Evolutionary conservation across 2,888 invertebrate genomes (phyloP).

Genomic region (Parnassius apollo): DNA sequence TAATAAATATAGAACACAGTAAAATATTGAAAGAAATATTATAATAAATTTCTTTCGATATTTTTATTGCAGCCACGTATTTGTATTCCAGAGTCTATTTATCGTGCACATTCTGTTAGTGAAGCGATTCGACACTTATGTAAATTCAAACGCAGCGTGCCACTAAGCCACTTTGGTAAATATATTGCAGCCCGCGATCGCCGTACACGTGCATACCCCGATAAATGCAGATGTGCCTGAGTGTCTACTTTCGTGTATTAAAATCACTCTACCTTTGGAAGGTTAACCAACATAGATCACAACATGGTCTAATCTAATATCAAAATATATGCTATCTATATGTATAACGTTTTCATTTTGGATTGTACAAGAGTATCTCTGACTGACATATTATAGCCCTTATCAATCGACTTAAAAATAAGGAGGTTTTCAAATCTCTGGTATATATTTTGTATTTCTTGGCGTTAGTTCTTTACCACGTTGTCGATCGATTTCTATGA

Average conservation of each 20-base stretch:
- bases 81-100: slow-evolving; percentile 8
- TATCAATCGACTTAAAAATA: too few species aligned
- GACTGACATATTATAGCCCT: too few species aligned
- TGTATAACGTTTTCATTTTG: too few species aligned
- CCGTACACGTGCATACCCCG: neutral
- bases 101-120: slow-evolving; percentile 18
- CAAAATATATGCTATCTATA: neutral
- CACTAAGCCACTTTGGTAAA: slow-evolving; percentile 19
- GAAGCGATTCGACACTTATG: slow-evolving; percentile 23
- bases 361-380: too few species aligned
- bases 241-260: slow-evolving; percentile 42
- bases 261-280: slow-evolving; percentile 44
- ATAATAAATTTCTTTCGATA: neutral
- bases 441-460: too few species aligned
- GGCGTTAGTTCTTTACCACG: too few species aligned
- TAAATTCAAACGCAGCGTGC: slow-evolving; percentile 16
- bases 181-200: slow-evolving; percentile 9
- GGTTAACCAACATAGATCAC: slow-evolving; percentile 20
- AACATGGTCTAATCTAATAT: slow-evolving; percentile 13
- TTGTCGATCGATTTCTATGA: too few species aligned
- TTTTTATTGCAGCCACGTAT: neutral
- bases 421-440: too few species aligned
- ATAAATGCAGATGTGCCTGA: slow-evolving; percentile 30
- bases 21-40: slow-evolving; percentile 7
- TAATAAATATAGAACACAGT: neutral